Base-by-base conservation (phyloP, 2,888 invertebrate species). In the Amphimallon solstitiale region DNA sequence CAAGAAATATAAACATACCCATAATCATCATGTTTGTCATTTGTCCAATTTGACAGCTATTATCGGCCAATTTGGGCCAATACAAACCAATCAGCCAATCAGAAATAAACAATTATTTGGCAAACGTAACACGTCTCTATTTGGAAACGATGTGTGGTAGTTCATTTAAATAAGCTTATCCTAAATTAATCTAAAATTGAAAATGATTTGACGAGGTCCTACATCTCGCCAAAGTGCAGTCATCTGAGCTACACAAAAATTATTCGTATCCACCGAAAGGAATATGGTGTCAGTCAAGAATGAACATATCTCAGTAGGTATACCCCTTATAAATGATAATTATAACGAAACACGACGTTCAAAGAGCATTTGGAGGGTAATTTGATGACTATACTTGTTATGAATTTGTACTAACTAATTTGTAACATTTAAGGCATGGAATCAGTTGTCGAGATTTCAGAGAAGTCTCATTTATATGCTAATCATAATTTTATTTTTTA, bases 371-470 rank as follows among this genome's bases (percentile, higher is more conserved):
- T 73, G 74, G 74, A 73, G 74, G 69, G 74, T 74, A 67, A 49
- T 52, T 67, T 48, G 17, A 15, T n/a, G 14, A n/a, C 34, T 35
- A 21, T 37, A 40, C 45, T n/a, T 63, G 35, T 17, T 9, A 15
- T 37, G 10, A 21, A 37, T n/a, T 19, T 17, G 9, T 34, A 14
- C 34, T 1, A 48, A 15, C 21, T 35, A 48, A 52, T 48, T 38
- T 43, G 56, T 65, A 54, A 52, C 45, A 72, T 89, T 88, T 62
- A 82, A 94, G 94, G 87, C 89, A 84, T 95, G 94, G 94, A 94
- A 94, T 81, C 91, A 91, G 73, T 83, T 95, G 64, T 94, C 94
- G 14, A 87, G 94, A 73, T 88, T 94, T 76, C 94, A 94, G 80
- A 87, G 92, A 71, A 93, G 92, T 76, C 84, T 93, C 72, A 85